Evolutionary conservation across 2,113 vertebrate species (phyloP), one percentile per base, ranked within the genome.

Genomic region (Rissa tridactyla): DNA sequence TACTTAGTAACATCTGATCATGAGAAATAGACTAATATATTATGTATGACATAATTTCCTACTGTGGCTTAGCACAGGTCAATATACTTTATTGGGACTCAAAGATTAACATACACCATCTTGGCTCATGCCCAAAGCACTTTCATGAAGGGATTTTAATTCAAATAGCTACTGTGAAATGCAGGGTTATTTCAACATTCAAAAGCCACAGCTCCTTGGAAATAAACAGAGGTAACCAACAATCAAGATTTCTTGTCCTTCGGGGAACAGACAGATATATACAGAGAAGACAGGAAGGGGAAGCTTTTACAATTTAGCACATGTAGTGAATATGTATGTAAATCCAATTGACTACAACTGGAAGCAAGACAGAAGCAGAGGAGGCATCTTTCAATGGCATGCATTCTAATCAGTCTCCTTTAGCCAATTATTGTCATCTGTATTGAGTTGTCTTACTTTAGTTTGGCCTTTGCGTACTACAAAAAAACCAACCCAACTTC

Each of bases 401-500:
- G 15, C 4, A 51, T 69, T 73, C 26, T 78, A 60, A 23, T 34
- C 46, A 60, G 26, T 36, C 30, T 78, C 34, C 60, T 82, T 65
- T 66, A 49, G 11, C 4, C 25, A 66, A 9, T 75, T 89, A 42
- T 11, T 13, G 0, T 49, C 8, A 52, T 61, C 9, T 88, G 10
- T 66, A 29, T 54, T 73, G 27, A 78, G 27, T 30, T 54, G 7
- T 44, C 20, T 85, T 57, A 32, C 21, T 77, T 78, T 42, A 27
- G 15, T 80, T 86, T 69, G 44, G 11, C 13, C 23, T 92, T 81
- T 54, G 7, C 51, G 44, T 51, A 14, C 40, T 62, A 52, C 8
- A 0, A 9, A 36, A 44, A 10, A 0, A 9, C 26, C 3, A n/a
- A 34, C 32, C 19, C 25, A 9, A 0, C 23, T 86, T 83, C 30